A percentile compares a stretch with the other conserved stretches of the same genome.
Conservation (phyloP, 2,888 invertebrate species). For the Drymonia ruficornis region DNA sequence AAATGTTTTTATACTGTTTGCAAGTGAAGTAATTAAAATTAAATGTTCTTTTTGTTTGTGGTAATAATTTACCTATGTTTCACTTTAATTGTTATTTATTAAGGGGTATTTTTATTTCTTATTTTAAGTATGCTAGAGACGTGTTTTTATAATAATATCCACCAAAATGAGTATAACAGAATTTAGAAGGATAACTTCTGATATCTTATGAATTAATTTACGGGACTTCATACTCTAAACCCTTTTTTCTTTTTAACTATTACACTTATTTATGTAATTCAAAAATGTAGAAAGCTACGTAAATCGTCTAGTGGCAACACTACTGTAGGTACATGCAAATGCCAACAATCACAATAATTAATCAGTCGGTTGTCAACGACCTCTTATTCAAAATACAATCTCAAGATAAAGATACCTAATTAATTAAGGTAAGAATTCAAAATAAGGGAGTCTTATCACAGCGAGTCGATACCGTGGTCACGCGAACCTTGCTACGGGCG, state of each 20-base stretch:
- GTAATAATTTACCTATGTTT: too few species aligned
- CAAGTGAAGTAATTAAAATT: conserved; percentile 10
- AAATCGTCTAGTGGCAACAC: neutral
- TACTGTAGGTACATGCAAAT: neutral
- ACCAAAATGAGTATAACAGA: too few species aligned
- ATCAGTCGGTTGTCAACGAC: conserved; percentile 12
- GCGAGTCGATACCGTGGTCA: conserved; percentile 22
- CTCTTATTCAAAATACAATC: conserved; percentile 11
- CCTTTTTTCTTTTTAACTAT: too few species aligned
- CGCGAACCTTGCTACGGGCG: conserved; percentile 13
- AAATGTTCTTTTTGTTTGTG: neutral
- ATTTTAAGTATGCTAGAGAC: too few species aligned
- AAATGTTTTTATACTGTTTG: conserved; percentile 1
- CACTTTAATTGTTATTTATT: too few species aligned
- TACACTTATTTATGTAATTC: too few species aligned
- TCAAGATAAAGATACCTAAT: conserved; percentile 31
- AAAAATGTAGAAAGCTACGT: neutral
- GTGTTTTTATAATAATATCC: too few species aligned
- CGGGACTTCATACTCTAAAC: too few species aligned
- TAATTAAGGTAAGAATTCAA: conserved; percentile 27
- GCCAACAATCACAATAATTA: conserved; percentile 13
- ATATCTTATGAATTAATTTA: too few species aligned
- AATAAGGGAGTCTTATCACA: conserved; percentile 22
- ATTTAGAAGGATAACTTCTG: too few species aligned
- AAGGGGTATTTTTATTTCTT: too few species aligned